Conservation (phyloP, 2,113 vertebrate species). For the Catagonus wagneri region DNA sequence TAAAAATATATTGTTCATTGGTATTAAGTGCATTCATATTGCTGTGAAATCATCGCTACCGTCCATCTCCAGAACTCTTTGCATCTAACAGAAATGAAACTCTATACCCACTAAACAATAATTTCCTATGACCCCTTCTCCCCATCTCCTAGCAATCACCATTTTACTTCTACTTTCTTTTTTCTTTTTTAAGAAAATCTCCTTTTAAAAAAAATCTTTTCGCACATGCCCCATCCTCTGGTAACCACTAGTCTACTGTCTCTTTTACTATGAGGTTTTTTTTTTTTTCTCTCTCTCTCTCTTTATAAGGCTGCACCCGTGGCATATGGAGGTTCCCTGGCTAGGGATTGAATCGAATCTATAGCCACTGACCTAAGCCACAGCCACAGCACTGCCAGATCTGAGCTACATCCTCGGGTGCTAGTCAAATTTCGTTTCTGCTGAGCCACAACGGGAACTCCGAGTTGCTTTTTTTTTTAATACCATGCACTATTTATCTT, state of each 20-base stretch:
- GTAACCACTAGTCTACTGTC: neutral
- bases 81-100: neutral
- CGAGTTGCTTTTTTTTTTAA: neutral
- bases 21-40: neutral
- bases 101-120: neutral
- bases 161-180: neutral
- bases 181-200: neutral
- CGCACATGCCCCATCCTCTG: neutral
- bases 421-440: no score
- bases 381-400: no score
- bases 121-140: neutral
- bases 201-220: neutral
- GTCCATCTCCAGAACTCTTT: conserved; percentile 13
- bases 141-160: neutral
- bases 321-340: no score
- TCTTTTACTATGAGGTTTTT: neutral
- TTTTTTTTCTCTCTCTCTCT: no score
- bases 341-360: no score
- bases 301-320: no score
- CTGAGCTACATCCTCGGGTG: no score
- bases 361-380: no score
- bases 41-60: neutral
- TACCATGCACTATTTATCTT: neutral
- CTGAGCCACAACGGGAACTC: no score
- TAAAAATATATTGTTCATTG: neutral